Base-by-base conservation (phyloP, 1,140 invertebrate species). In the Periplaneta americana region DNA sequence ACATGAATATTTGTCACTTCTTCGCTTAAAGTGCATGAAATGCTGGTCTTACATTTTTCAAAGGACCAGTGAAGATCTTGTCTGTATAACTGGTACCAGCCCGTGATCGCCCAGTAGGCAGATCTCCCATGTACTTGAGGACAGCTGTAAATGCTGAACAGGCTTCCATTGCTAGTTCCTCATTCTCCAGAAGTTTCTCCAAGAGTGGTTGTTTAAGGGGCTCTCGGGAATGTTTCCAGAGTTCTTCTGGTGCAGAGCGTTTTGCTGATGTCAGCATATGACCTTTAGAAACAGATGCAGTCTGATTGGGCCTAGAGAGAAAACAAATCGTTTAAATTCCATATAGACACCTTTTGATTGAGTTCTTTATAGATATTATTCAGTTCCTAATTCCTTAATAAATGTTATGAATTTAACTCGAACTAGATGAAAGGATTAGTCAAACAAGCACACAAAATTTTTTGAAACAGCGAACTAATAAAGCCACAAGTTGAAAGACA, bases 81-180 rank as follows among this genome's bases (percentile, higher is more conserved):
- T 98, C 96, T 4, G 97, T 98, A 57, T 96, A 92, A 87, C 96
- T 96, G 86, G 92, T 93, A 0, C 91, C 91, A 37, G 92, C 90
- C 85, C 94, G 91, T 34, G 92, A 90, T 86, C 93, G 91, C 66
- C 93, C 92, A 78, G 93, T 93, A 9, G 97, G 96, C 84, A 97
- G 92, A 87, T 98, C 97, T 35, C 97, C 97, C 97, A 98, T 98
- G 87, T 98, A 98, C 89, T 96, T 98, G n/a, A 98, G 88, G 85
- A 97, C 95, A 85, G 93, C 93, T 84, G 92, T 91, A 88, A 96
- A 97, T 77, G 93, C 92, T 78, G 91, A 90, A 83, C 95, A 90
- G 1, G 96, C 94, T 86, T 94, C 92, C 85, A 95, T 93, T 35
- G 91, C 91, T 11, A 95, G 88, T 81, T 95, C 93, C 82, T 96